Conservation (phyloP, 2,888 invertebrate species). For the Poecilobothrus nobilitatus region DNA sequence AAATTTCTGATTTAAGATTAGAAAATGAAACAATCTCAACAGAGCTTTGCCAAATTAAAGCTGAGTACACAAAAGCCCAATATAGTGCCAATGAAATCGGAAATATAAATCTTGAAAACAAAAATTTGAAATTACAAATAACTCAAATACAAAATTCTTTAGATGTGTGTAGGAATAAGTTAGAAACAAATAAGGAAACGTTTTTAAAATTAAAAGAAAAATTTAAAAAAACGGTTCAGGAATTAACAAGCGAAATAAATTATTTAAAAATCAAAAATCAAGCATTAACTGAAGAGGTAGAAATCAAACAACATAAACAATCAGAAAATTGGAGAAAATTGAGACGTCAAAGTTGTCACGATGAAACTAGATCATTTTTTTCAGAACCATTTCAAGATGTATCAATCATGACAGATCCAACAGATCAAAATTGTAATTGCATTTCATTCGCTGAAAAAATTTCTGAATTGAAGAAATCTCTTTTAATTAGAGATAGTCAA, state of each 20-base stretch:
- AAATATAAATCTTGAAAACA: no score
- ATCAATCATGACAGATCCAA: slow-evolving; percentile 36
- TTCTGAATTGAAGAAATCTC: slow-evolving; percentile 30
- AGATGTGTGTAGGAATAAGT: no score
- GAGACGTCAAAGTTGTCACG: slow-evolving; percentile 35
- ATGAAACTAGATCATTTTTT: slow-evolving; percentile 35
- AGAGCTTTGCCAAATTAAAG: neutral
- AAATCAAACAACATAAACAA: neutral
- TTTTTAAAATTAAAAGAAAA: neutral
- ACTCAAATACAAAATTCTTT: neutral
- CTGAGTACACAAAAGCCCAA: neutral
- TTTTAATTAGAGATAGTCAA: slow-evolving; percentile 35
- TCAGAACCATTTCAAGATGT: slow-evolving; percentile 30
- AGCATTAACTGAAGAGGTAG: neutral
- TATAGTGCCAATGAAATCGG: no score
- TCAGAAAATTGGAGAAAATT: slow-evolving; percentile 1
- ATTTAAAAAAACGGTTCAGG: neutral
- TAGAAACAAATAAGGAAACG: no score
- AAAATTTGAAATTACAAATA: neutral
- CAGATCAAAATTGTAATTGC: slow-evolving; percentile 33
- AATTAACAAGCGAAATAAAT: neutral
- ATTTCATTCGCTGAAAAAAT: slow-evolving; percentile 32
- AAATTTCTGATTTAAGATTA: neutral
- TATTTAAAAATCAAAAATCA: neutral
- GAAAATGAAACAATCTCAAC: neutral